Conservation (phyloP, 2,113 vertebrate species). For the Hippocampus mohnikei region DNA sequence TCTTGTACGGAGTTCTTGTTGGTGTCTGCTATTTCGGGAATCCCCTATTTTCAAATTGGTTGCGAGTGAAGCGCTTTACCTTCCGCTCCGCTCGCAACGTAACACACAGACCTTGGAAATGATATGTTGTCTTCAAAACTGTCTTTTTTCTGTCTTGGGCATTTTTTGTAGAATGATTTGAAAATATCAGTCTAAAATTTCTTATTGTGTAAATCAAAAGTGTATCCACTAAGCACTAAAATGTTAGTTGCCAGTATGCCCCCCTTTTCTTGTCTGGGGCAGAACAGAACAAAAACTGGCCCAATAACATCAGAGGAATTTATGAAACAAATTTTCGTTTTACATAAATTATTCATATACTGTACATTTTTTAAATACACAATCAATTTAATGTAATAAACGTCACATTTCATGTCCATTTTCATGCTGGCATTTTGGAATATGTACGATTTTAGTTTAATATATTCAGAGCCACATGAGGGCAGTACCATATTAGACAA, state of each 20-base stretch:
- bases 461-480: slow-evolving; percentile 22
- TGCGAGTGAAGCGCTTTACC: no score
- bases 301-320: neutral
- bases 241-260: neutral
- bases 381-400: neutral
- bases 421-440: neutral
- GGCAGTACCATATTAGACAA: slow-evolving; percentile 34
- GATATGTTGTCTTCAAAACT: neutral
- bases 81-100: no score
- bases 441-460: neutral
- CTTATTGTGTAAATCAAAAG: neutral
- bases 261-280: neutral
- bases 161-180: neutral
- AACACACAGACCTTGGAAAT: neutral
- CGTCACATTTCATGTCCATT: neutral
- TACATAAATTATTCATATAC: neutral
- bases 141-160: neutral
- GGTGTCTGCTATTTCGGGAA: no score
- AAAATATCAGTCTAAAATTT: neutral
- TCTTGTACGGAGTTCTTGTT: no score
- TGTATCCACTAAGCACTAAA: neutral
- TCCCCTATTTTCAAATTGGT: no score
- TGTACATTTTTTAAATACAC: neutral
- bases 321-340: neutral
- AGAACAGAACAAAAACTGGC: neutral